Evolutionary conservation across 2,113 vertebrate species (phyloP), one percentile per base, ranked within the genome.

Genomic region (Thalassoma bifasciatum): DNA sequence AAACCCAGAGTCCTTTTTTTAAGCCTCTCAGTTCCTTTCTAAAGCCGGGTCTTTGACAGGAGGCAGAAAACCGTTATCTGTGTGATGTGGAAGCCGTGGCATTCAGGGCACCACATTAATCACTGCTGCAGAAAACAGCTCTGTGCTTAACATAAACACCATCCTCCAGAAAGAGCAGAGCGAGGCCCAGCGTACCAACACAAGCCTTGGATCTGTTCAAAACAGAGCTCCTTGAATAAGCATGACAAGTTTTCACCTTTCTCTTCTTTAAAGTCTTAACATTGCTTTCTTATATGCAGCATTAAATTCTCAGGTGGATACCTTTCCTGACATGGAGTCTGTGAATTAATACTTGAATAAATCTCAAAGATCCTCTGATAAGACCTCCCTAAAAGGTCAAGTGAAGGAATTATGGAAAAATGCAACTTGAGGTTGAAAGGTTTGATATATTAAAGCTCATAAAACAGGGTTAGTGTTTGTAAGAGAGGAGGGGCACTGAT

Each of bases 91-190:
- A 80, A 47, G 85, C 63, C 63, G 61, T 74, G 67, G 64, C 69
- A 77, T 85, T 82, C 67, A 23, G 79, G 68, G 75, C 81, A 84
- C 63, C 59, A 54, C 82, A 89, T 91, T 83, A 84, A 88, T 91
- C 88, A 83, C 74, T 14, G 50, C 66, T 49, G 7, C 10, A 54
- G 36, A 47, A 70, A 75, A 75, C 75, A 63, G 14, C 64, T 51
- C 77, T 60, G 26, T 2, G 52, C 57, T 79, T 74, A 75, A 85
- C 75, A 63, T 89, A 88, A 91, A 91, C 85, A 86, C 76, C 74
- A 14, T 66, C 66, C 54, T 83, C 66, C 66, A 59, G 68, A 64
- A 50, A 24, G 56, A 70, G 22, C 71, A 5, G 7, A 6, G 61
- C 51, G 23, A 34, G 72, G 66, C 63, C 22, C 19, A 62, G 14